Evolutionary conservation across 92 coral and sea anemone species (phyloP), one percentile per base, ranked within the genome.

Genomic region (Zoanthus sociatus): DNA sequence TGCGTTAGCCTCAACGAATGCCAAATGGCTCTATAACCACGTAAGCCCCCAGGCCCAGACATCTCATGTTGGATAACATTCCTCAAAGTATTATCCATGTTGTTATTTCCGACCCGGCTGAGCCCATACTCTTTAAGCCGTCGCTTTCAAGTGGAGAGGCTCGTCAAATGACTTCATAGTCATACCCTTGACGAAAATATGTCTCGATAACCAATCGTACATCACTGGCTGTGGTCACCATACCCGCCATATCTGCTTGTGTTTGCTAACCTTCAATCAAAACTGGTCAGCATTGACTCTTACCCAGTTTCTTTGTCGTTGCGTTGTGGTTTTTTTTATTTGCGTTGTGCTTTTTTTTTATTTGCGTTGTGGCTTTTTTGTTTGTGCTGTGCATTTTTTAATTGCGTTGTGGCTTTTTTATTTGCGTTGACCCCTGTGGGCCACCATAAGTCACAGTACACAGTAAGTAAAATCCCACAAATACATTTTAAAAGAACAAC

Each of bases 91-190:
- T 73, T 73, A 16, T 60, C 84, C 20, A 48, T 46, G 72, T 87
- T 87, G 58, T 73, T 45, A 73, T 45, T 45, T 47, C 77, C 87
- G 74, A 87, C 88, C 69, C 88, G 89, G 73, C 63, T 60, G 21
- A 88, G 88, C 26, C 87, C 87, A 58, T 30, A 88, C 33, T 84
- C 94, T 42, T 54, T 58, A 84, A 91, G 83, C 78, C 93, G 63
- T 75, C 91, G 89, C 85, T 91, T 87, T 70, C 87, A 69, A 26
- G 93, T 91, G 14, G 77, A 68, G 56, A 88, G 73, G 70, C 90
- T 90, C 84, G 87, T 87, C 31, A 16, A 33, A 87, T 90, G 50
- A 90, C 85, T 73, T 74, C 53, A 21, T 74, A 74, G 10, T 83
- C 79, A 75, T 76, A 89, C 54, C 92, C 86, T 77, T 50, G 85